Conservation (phyloP, 2,888 invertebrate genomes). For the Chironomus tentans region DNA sequence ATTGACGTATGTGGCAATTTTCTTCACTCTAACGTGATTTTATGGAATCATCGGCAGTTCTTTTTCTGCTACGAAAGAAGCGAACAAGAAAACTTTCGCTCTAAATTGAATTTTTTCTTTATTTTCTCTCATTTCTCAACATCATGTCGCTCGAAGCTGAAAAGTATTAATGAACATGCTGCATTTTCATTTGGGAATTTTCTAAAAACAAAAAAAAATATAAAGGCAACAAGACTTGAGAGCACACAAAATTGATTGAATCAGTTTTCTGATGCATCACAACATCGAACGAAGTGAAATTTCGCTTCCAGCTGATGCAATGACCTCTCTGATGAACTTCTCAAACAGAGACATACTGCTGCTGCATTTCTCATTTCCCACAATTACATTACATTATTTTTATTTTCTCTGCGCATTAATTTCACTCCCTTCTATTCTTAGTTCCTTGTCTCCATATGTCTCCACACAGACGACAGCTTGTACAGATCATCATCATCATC, state of each 20-base stretch:
- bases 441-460: neutral
- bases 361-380: too few relatives aligned
- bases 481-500: neutral
- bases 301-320: slow-evolving; percentile 25
- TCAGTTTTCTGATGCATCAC: slow-evolving; percentile 5
- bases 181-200: neutral
- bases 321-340: slow-evolving; percentile 19
- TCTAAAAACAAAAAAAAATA: neutral
- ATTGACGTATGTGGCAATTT: neutral
- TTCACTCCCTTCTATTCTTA: neutral
- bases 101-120: neutral
- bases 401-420: neutral
- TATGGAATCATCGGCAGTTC: neutral
- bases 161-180: neutral
- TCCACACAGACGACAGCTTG: neutral
- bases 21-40: neutral
- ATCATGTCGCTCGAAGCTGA: neutral
- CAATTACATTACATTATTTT: neutral
- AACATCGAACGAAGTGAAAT: slow-evolving; percentile 16
- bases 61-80: too few relatives aligned
- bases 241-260: slow-evolving; percentile 14
- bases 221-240: neutral
- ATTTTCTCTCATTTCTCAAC: neutral
- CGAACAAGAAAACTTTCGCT: neutral
- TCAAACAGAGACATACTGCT: neutral